Evolutionary conservation across 2,113 vertebrate genomes (phyloP).

Genomic region (Paradisaea rubra): DNA sequence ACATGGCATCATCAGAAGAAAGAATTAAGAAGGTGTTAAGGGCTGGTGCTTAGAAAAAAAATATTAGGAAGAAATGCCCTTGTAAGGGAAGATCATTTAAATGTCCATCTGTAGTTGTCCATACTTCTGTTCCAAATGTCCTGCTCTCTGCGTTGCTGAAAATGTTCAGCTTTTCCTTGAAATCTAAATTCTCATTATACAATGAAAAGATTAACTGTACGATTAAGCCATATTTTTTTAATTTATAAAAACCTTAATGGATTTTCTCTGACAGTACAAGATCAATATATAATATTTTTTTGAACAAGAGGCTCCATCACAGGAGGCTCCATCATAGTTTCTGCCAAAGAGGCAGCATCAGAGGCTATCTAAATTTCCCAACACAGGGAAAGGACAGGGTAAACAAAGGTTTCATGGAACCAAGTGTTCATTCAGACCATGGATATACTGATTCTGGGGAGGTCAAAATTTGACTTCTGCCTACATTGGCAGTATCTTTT

Average conservation of each 20-base stretch:
- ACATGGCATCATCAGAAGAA: background rate
- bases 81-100: background rate
- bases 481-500: constrained; percentile 4
- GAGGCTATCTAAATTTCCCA: background rate
- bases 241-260: background rate
- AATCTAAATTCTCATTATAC: background rate
- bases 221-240: background rate
- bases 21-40: background rate
- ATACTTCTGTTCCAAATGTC: background rate
- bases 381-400: background rate
- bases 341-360: background rate
- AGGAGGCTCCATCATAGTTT: background rate
- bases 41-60: background rate
- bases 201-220: background rate
- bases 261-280: background rate
- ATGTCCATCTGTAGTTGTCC: background rate
- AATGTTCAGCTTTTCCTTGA: background rate
- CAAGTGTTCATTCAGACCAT: background rate
- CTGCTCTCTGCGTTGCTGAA: background rate
- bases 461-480: constrained; percentile 1
- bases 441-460: background rate
- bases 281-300: background rate
- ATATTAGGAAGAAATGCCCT: background rate
- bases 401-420: background rate
- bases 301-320: background rate